Conservation (phyloP, 2,113 vertebrate species). For the Protobothrops mucrosquamatus region DNA sequence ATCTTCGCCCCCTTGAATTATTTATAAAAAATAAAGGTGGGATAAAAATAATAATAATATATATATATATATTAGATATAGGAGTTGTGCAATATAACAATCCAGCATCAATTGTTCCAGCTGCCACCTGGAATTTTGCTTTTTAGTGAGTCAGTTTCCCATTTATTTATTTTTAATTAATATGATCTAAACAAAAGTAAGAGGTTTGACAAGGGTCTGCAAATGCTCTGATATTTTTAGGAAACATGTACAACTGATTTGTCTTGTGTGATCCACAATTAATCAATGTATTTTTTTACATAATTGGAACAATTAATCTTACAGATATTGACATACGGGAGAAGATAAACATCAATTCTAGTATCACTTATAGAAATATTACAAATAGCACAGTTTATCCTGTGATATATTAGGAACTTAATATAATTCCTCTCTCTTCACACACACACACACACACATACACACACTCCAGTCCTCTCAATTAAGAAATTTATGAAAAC, state of each 20-base stretch:
- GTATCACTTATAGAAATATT: slow-evolving; percentile 45
- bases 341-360: neutral
- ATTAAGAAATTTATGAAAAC: slow-evolving; percentile 70
- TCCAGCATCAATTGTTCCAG: neutral
- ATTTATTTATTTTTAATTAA: neutral
- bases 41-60: neutral
- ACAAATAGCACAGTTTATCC: slow-evolving; percentile 78
- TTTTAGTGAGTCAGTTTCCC: neutral
- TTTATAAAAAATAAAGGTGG: neutral
- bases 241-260: neutral
- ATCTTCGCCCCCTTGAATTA: neutral
- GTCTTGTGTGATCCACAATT: neutral
- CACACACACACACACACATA: slow-evolving; percentile 55
- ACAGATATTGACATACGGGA: neutral
- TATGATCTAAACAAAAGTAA: neutral
- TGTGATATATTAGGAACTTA: slow-evolving; percentile 76
- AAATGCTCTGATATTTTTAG: neutral
- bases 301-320: neutral
- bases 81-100: neutral
- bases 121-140: neutral
- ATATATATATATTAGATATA: neutral
- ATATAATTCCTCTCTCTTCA: slow-evolving; percentile 63
- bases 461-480: slow-evolving; percentile 69
- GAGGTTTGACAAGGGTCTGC: neutral
- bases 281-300: neutral